Evolutionary conservation across 2,113 vertebrate genomes (phyloP).

Genomic region (Rostratula benghalensis): DNA sequence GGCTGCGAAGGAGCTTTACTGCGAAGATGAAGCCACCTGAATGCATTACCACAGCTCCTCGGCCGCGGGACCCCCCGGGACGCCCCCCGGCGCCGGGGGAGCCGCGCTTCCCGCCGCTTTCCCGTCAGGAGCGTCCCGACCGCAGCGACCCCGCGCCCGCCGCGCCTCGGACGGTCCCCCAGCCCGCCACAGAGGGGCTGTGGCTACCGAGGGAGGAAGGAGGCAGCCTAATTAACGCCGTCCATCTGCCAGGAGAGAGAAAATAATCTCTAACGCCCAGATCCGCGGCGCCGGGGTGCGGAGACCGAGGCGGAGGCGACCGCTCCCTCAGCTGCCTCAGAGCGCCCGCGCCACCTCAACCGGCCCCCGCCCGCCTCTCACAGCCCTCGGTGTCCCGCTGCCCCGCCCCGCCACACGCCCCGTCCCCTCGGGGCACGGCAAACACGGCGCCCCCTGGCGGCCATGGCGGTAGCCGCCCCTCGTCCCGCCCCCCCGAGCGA

Average conservation of each 20-base stretch:
- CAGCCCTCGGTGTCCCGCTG: too few relatives aligned
- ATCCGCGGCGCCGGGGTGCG: not conserved
- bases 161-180: not conserved
- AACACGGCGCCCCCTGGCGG: not conserved
- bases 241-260: not conserved
- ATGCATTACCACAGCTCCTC: accelerated
- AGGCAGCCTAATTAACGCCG: accelerated
- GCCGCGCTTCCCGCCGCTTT: not conserved
- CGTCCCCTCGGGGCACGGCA: too few relatives aligned
- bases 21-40: not conserved
- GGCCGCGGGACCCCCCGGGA: not conserved
- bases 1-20: accelerated
- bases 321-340: not conserved
- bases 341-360: not conserved
- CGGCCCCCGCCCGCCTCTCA: not conserved
- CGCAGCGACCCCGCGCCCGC: not conserved
- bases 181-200: not conserved
- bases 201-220: not conserved
- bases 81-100: too few relatives aligned
- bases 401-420: too few relatives aligned
- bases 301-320: not conserved
- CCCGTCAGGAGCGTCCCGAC: accelerated
- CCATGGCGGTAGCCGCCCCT: not conserved
- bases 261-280: too few relatives aligned
- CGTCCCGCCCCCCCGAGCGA: not conserved